Evolutionary conservation across 2,888 invertebrate genomes (phyloP).

Genomic region (Luperina testacea): DNA sequence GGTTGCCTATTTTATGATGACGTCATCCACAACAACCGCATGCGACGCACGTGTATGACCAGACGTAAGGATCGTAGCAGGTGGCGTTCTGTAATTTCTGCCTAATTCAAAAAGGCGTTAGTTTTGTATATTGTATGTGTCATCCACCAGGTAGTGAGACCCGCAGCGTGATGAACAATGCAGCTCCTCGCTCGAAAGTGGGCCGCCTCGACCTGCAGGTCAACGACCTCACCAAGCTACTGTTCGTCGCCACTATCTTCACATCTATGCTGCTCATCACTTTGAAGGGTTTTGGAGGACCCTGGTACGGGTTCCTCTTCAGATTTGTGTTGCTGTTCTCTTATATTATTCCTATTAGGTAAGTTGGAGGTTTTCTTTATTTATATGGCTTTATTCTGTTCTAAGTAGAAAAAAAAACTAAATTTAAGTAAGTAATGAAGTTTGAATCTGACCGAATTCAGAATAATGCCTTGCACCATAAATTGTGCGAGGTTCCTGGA

Average conservation of each 20-base stretch:
- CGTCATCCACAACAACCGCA: background rate
- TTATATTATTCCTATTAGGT: conserved; percentile 99
- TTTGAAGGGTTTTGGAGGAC: conserved; percentile 98
- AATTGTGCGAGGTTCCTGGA: too few relatives aligned
- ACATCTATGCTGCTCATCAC: conserved; percentile 98
- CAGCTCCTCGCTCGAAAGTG: conserved; percentile 98
- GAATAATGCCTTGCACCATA: background rate
- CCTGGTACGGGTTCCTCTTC: conserved; percentile 99
- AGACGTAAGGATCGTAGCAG: too few relatives aligned
- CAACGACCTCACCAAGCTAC: conserved; percentile 98
- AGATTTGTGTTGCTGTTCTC: conserved; percentile 99
- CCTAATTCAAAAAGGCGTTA: background rate
- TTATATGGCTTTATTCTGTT: background rate
- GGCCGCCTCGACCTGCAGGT: conserved; percentile 98
- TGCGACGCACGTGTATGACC: background rate
- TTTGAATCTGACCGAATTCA: background rate
- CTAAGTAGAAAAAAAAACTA: background rate
- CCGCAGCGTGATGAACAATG: conserved; percentile 99
- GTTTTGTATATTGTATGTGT: background rate
- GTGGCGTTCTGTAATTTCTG: background rate
- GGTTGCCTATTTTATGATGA: background rate
- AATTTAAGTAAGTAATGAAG: background rate
- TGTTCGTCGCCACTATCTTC: conserved; percentile 97
- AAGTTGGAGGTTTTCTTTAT: conserved; percentile 66
- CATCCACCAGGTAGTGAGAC: conserved; percentile 95